These are phyloP conservation scores for Melanerpes formicivorus DNA, from an alignment of 2,113 vertebrate genomes.

Conservation along the genomic window DNA sequence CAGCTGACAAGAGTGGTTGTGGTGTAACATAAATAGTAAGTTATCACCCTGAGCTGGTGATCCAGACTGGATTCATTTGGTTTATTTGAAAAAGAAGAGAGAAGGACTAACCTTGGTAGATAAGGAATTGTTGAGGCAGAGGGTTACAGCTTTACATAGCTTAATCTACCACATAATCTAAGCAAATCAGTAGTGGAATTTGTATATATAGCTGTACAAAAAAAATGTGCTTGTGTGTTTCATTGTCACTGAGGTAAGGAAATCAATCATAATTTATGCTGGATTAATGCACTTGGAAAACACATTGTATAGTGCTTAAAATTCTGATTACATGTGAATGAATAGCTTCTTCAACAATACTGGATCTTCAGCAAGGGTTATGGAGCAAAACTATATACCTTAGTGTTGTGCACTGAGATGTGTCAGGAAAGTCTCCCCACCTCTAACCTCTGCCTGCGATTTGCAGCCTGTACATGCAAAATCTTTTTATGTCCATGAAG, in stretches of 20 bases:
- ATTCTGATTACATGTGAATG: background rate
- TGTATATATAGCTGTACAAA: background rate
- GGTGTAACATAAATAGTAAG: background rate
- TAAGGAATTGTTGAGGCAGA: background rate
- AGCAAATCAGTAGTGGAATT: background rate
- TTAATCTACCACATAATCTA: background rate
- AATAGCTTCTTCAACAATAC: background rate
- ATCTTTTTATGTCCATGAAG: background rate
- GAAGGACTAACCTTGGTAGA: background rate
- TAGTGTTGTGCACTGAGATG: background rate
- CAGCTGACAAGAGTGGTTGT: background rate
- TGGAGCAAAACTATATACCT: background rate
- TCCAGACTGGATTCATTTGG: background rate
- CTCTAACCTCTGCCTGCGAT: background rate
- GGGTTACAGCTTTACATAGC: background rate
- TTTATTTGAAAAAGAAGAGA: background rate
- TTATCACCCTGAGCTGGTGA: background rate
- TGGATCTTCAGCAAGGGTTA: rapidly evolving
- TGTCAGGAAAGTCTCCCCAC: background rate
- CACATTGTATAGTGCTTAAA: background rate
- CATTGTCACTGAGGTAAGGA: background rate
- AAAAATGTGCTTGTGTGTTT: background rate
- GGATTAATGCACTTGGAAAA: background rate
- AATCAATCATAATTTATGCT: background rate
- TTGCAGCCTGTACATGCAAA: background rate